A percentile compares a stretch with the other conserved stretches of the same genome.
Evolutionary conservation across 2,113 vertebrate species (phyloP).

Genomic region (Ellobius talpinus): DNA sequence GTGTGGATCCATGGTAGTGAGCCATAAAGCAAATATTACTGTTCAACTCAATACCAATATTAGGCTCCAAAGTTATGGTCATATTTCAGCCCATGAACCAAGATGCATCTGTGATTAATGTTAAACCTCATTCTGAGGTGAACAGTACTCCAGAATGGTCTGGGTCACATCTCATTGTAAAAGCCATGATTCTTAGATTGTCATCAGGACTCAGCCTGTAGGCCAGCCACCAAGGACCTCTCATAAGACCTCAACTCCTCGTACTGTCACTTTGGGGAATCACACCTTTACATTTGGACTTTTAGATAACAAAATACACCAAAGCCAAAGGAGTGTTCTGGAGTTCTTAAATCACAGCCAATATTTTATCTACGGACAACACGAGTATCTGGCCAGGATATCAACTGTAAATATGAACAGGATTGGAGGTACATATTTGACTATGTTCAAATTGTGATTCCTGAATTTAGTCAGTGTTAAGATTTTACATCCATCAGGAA

Average conservation of each 20-base stretch:
- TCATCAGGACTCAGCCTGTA: background rate
- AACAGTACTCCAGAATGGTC: background rate
- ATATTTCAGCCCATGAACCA: background rate
- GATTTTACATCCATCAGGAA: background rate
- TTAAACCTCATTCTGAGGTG: background rate
- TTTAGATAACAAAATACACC: background rate
- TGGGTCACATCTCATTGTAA: background rate
- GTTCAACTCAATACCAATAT: background rate
- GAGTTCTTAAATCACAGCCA: background rate
- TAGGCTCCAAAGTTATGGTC: background rate
- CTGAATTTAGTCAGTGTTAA: constrained; percentile 6
- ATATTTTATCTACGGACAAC: background rate
- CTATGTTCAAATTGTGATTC: background rate
- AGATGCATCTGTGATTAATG: background rate
- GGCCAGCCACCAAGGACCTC: background rate
- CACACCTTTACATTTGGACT: background rate
- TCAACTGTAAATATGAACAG: background rate
- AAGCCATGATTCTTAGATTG: background rate
- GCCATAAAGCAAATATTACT: background rate
- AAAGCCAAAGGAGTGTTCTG: background rate
- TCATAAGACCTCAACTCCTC: background rate
- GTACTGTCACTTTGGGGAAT: background rate
- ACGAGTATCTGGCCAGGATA: background rate
- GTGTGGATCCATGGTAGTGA: background rate
- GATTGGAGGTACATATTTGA: background rate